Evolutionary conservation across 2,888 invertebrate genomes (phyloP).

Genomic region (Bhutanitis thaidina): DNA sequence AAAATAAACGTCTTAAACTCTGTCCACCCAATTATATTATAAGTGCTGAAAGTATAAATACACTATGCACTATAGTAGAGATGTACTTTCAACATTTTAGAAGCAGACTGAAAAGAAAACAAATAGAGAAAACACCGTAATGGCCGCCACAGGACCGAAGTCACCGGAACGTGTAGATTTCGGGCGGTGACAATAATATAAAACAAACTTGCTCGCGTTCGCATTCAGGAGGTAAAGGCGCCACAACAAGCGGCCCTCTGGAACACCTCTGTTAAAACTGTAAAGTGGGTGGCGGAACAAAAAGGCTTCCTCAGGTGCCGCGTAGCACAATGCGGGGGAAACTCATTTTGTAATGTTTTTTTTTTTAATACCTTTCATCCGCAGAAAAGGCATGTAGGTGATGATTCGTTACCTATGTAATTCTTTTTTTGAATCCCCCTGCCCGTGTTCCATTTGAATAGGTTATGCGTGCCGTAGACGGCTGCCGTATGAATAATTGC

Average conservation of each 20-base stretch:
- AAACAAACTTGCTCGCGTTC: constrained; percentile 10
- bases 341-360: constrained; percentile 36
- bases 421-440: constrained; percentile 17
- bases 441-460: constrained; percentile 18
- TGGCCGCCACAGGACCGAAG: neutral
- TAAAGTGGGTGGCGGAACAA: constrained; percentile 29
- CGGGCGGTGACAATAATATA: constrained; percentile 11
- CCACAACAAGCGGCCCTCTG: constrained; percentile 24
- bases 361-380: constrained; percentile 28
- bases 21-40: no score
- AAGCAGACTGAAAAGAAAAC: neutral
- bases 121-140: neutral
- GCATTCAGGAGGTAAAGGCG: neutral
- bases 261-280: constrained; percentile 33
- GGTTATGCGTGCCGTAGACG: constrained; percentile 17
- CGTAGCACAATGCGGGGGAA: constrained; percentile 29
- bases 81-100: no score
- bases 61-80: no score
- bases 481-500: constrained; percentile 17
- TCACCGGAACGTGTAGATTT: constrained; percentile 2
- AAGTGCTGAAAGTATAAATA: no score
- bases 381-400: constrained; percentile 30
- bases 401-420: constrained; percentile 29
- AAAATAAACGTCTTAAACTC: no score
- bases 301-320: constrained; percentile 15